Evolutionary conservation across 2,888 invertebrate species (phyloP).

Genomic region (Allygus modestus): DNA sequence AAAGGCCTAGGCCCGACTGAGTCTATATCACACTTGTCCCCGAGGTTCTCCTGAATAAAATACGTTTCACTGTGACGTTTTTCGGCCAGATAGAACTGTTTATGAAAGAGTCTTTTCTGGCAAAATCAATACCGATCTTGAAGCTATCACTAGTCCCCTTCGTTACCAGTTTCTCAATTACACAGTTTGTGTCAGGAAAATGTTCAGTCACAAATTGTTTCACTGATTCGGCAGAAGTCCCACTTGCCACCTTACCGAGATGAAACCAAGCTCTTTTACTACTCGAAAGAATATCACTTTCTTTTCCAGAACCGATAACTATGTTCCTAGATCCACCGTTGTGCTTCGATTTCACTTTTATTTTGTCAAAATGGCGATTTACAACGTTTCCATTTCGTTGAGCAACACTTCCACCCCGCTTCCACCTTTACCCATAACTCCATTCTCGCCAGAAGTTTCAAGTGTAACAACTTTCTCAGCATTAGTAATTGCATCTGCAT

Average conservation of each 20-base stretch:
- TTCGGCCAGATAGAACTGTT: not conserved
- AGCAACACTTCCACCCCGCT: too few species aligned
- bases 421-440: too few species aligned
- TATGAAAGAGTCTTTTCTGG: not conserved
- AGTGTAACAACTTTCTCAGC: too few species aligned
- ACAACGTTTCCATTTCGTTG: too few species aligned
- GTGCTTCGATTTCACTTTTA: too few species aligned
- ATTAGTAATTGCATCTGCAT: too few species aligned
- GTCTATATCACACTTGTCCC: not conserved
- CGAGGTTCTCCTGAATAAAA: constrained; percentile 39
- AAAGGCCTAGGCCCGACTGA: not conserved
- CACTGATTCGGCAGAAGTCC: not conserved
- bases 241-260: constrained; percentile 15
- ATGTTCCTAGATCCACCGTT: not conserved
- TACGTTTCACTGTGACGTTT: constrained; percentile 14
- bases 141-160: not conserved
- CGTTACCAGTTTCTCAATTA: not conserved
- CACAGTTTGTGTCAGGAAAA: not conserved
- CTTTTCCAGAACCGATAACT: not conserved
- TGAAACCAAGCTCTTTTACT: constrained; percentile 22
- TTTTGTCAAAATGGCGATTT: too few species aligned
- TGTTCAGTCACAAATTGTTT: not conserved
- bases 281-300: not conserved
- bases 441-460: too few species aligned
- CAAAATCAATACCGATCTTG: constrained; percentile 9